phyloP scores from a whole-genome alignment of 1,140 invertebrate species.

The Dufourea novaeangliae region DNA sequence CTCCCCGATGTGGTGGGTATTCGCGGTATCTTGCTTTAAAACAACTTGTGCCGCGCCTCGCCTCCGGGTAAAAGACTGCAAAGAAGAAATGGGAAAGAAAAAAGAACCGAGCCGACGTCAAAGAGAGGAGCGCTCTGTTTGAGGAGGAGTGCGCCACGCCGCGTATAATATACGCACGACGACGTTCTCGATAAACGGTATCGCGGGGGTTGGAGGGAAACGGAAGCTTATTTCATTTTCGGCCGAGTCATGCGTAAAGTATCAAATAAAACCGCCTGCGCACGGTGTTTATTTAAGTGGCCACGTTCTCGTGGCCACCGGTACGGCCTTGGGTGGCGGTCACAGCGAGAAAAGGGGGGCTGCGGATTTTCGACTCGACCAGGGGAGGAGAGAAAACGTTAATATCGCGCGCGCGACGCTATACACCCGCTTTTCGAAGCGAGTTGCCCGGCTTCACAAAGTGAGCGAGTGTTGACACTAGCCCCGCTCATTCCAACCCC shows the following conservation, averaged over 20 bases:
- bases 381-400: constrained; percentile 73
- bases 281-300: constrained; percentile 74
- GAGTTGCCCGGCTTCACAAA: constrained; percentile 78
- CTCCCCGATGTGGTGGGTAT: background rate
- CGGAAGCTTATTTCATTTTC: constrained; percentile 72
- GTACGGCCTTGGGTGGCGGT: constrained; percentile 25
- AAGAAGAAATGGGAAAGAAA: constrained; percentile 36
- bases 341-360: constrained; percentile 11
- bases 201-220: too few species aligned
- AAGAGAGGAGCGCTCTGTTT: constrained; percentile 57
- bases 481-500: constrained; percentile 71
- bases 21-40: constrained; percentile 26
- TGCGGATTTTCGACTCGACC: constrained; percentile 56
- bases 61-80: constrained; percentile 30
- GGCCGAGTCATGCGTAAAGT: constrained; percentile 74
- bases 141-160: constrained; percentile 28
- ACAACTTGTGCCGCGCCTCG: constrained; percentile 36
- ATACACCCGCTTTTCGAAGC: constrained; percentile 72
- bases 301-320: constrained; percentile 57
- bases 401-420: constrained; percentile 74
- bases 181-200: constrained; percentile 66
- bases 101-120: constrained; percentile 43
- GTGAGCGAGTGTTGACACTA: constrained; percentile 80
- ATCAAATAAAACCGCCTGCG: constrained; percentile 76
- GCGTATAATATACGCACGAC: constrained; percentile 18